These are phyloP conservation scores for Clarias macrocephalus DNA, from an alignment of 2,113 vertebrate species.

Conservation along the genomic window DNA sequence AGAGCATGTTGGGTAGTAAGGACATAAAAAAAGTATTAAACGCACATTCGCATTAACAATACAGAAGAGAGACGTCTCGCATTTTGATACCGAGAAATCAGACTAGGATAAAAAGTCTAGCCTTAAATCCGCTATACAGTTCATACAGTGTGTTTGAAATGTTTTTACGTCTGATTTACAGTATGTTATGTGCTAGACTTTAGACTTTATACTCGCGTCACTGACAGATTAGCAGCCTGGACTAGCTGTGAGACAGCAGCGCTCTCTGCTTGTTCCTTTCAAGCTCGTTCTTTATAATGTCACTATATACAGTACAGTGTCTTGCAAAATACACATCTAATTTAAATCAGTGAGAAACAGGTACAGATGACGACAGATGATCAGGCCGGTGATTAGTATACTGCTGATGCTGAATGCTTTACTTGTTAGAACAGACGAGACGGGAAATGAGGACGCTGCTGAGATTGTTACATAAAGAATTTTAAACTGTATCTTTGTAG, in stretches of 20 bases:
- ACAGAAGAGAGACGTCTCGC: not conserved
- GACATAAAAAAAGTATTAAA: not conserved
- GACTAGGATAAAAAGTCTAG: not conserved
- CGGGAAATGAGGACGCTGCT: no score
- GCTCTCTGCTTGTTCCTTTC: not conserved
- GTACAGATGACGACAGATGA: no score
- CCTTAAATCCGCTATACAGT: not conserved
- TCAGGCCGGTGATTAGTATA: no score
- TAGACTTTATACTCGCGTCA: not conserved
- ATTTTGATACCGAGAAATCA: no score
- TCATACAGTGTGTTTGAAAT: not conserved
- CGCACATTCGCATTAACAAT: not conserved
- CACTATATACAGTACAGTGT: not conserved
- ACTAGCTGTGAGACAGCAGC: not conserved
- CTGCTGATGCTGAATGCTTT: no score
- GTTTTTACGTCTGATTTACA: not conserved
- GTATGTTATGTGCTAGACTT: not conserved
- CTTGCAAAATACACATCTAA: no score
- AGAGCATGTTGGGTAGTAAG: not conserved
- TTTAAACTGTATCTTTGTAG: no score
- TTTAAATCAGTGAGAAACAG: no score
- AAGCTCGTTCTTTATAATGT: not conserved
- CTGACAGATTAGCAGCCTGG: not conserved
- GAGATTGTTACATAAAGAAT: no score
- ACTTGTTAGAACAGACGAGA: no score